These are phyloP conservation scores for Cotesia vestalis DNA, from an alignment of 1,140 invertebrate species.

Conservation along the genomic window DNA sequence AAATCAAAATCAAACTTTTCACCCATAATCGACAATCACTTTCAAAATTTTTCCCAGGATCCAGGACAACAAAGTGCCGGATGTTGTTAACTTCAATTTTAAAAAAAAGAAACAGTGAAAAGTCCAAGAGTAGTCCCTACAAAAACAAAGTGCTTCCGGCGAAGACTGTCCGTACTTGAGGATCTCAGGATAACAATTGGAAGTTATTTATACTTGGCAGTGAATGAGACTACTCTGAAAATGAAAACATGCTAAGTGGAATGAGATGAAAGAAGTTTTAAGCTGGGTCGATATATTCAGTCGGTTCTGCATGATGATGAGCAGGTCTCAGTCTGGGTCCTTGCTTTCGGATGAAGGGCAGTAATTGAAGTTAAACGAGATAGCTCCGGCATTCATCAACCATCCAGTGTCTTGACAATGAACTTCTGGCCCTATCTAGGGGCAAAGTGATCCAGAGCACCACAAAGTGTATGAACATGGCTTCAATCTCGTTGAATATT, in stretches of 20 bases:
- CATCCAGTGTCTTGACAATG: constrained; percentile 51
- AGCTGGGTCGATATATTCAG: constrained; percentile 10
- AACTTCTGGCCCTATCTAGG: constrained; percentile 38
- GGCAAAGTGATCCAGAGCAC: too few species aligned
- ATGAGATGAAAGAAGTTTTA: constrained; percentile 7
- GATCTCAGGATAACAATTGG: not conserved
- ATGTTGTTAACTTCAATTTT: too few species aligned
- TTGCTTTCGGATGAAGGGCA: constrained; percentile 39
- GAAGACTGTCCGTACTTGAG: not conserved
- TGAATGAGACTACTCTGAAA: not conserved
- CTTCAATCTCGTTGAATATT: constrained; percentile 33
- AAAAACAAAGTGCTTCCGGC: constrained; percentile 11
- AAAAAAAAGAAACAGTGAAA: too few species aligned
- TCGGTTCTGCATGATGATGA: constrained; percentile 8
- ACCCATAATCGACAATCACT: too few species aligned
- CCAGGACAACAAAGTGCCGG: too few species aligned
- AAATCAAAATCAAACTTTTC: too few species aligned
- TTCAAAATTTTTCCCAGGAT: too few species aligned
- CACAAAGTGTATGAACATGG: too few species aligned
- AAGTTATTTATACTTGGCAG: not conserved
- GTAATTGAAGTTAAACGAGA: constrained; percentile 61
- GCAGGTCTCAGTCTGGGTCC: not conserved
- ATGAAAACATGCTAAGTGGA: constrained; percentile 13
- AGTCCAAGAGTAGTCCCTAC: not conserved
- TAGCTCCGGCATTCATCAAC: constrained; percentile 54